Percentiles rank a stretch among this genome's conserved stretches.
Evolutionary conservation across 37 sponge, comb jelly and placozoan species (phyloP).

Genomic region (Amphimedon queenslandica): DNA sequence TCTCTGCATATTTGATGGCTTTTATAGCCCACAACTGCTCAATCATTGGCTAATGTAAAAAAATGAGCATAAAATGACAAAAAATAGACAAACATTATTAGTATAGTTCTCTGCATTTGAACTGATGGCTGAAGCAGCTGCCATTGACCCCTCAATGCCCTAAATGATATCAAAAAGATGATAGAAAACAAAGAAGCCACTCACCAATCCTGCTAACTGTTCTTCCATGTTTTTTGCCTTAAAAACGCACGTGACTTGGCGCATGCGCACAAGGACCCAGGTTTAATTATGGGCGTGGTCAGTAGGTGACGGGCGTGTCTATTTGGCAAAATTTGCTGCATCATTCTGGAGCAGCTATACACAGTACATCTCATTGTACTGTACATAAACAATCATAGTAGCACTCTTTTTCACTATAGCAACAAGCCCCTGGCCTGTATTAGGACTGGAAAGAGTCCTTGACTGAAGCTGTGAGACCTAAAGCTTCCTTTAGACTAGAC

Average conservation of each 20-base stretch:
- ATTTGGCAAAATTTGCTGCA: no score
- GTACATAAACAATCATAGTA: no score
- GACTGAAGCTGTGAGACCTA: no score
- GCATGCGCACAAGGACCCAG: conserved; percentile 9
- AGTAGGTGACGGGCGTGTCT: no score
- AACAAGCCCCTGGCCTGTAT: no score
- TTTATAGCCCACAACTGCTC: conserved; percentile 82
- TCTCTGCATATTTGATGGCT: conserved; percentile 77
- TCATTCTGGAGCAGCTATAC: no score
- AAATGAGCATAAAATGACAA: conserved; percentile 24
- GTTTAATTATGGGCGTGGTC: conserved; percentile 1
- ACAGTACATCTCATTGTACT: no score
- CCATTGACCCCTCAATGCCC: conserved; percentile 20
- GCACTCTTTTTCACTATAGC: no score
- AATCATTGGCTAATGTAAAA: conserved; percentile 23
- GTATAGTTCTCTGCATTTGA: conserved; percentile 50
- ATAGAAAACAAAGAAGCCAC: neutral
- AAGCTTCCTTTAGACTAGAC: no score
- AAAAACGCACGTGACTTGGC: conserved; percentile 7
- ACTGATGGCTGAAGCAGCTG: conserved; percentile 4
- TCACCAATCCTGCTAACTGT: conserved; percentile 8
- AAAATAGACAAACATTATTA: conserved; percentile 32
- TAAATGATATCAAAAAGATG: neutral
- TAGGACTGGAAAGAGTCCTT: no score
- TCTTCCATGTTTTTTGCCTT: neutral